Evolutionary conservation across 2,888 invertebrate species (phyloP).

Genomic region (Acrocera orbiculus): DNA sequence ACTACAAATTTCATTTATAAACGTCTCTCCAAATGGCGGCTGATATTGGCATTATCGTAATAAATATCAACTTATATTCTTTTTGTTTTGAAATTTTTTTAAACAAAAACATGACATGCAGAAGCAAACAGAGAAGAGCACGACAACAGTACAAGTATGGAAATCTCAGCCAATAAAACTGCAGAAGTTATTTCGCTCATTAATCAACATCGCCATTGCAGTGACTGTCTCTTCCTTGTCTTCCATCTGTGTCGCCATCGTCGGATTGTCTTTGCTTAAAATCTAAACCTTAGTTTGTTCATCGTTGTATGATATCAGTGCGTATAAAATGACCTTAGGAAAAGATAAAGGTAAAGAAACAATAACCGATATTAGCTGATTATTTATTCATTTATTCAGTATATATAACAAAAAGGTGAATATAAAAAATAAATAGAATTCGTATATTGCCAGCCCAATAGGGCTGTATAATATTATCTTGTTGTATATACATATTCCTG

Average conservation of each 20-base stretch:
- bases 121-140: conserved; percentile 1
- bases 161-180: conserved; percentile 18
- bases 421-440: background rate
- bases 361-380: conserved; percentile 12
- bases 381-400: conserved; percentile 11
- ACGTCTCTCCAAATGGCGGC: too few species aligned
- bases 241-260: too few species aligned
- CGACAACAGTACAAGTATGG: conserved; percentile 12
- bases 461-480: too few species aligned
- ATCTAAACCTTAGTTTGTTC: background rate
- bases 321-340: conserved; percentile 4
- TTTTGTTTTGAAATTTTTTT: too few species aligned
- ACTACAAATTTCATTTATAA: too few species aligned
- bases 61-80: too few species aligned
- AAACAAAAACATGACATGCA: too few species aligned
- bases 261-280: background rate
- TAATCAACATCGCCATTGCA: conserved; percentile 16
- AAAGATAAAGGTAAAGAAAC: conserved; percentile 10
- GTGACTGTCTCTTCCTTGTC: too few species aligned
- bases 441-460: too few species aligned
- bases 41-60: too few species aligned
- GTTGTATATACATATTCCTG: too few species aligned
- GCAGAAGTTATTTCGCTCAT: conserved; percentile 18
- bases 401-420: too few species aligned
- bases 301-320: conserved; percentile 6